phyloP scores from a whole-genome alignment of 53 echinoderm and acorn worm genomes.

The Apostichopus leukothele region DNA sequence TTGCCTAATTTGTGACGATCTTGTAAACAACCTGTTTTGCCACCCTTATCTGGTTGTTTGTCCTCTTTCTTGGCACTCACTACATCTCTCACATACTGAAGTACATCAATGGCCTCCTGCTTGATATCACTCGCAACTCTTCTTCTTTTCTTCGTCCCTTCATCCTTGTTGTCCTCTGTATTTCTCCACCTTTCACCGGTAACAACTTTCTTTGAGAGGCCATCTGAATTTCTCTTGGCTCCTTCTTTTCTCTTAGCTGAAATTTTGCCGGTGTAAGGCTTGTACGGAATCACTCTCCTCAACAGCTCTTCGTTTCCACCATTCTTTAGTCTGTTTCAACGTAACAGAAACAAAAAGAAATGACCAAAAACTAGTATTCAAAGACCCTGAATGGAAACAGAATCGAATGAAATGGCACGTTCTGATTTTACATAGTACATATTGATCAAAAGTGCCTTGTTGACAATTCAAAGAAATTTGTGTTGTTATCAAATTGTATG shows the following conservation, averaged over 20 bases:
- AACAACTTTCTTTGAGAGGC: not conserved
- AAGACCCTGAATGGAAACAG: not conserved
- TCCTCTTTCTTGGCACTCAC: not conserved
- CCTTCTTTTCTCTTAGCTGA: not conserved
- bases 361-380: too few species aligned
- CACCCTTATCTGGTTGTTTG: not conserved
- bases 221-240: not conserved
- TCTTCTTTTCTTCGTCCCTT: not conserved
- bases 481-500: too few species aligned
- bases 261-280: slow-evolving; percentile 34
- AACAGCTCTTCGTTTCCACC: slow-evolving; percentile 44
- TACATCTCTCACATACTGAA: not conserved
- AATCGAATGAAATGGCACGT: not conserved
- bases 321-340: slow-evolving; percentile 33
- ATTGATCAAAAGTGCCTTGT: too few species aligned
- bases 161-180: not conserved
- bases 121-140: not conserved
- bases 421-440: too few species aligned
- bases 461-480: too few species aligned
- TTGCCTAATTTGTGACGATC: too few species aligned
- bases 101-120: not conserved
- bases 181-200: not conserved
- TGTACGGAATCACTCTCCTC: slow-evolving; percentile 26
- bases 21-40: not conserved
- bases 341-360: not conserved